Base-by-base conservation (phyloP, 1,140 invertebrate species). In the Drosophila tristis region DNA sequence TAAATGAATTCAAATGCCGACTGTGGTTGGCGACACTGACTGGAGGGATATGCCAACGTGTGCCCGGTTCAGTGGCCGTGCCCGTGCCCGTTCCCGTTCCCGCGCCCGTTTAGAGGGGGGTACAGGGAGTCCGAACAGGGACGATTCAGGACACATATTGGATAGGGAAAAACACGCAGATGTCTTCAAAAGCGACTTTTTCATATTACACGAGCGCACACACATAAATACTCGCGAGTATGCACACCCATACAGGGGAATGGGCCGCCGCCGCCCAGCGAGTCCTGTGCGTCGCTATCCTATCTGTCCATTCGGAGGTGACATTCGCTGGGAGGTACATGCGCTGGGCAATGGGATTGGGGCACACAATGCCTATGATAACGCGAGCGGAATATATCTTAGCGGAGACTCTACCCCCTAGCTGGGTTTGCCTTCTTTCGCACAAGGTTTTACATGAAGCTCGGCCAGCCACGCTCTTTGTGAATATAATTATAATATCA, bases 1-100 rank as follows among this genome's bases (percentile, higher is more conserved):
- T 81, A 87, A 87, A 82, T 79, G 79, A 76, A 87, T 87, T 82
- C 75, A 87, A 87, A 87, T 82, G 53, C 66, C 65, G 48, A 74
- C 56, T 78, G 75, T 71, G 75, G 77, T 76, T 58, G 44, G 56
- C 64, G 51, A 44, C 66, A 70, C 64, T 43, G 67, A 43, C 44
- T 54, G 31, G 15, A 45, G 60, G 60, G 50, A 31, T 31, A 9
- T 31, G 9, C 2, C 31, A 9, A 2, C 31, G 31, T 31, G 31
- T 31, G 8, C 31, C 31, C 8, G 29, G 8, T 6, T 6, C 26
- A 3, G 31, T 29, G 23, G 0, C 26, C 26, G 5, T 35, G 31
- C 31, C 35, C 35, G 31, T 31, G 8, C 31, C 31, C 8, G 29
- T n/a, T n/a, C n/a, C n/a, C n/a, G 8, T 6, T 6, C 26, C 26